Base-by-base conservation (phyloP, 2,888 invertebrate species). In the Cataglyphis albicans region DNA sequence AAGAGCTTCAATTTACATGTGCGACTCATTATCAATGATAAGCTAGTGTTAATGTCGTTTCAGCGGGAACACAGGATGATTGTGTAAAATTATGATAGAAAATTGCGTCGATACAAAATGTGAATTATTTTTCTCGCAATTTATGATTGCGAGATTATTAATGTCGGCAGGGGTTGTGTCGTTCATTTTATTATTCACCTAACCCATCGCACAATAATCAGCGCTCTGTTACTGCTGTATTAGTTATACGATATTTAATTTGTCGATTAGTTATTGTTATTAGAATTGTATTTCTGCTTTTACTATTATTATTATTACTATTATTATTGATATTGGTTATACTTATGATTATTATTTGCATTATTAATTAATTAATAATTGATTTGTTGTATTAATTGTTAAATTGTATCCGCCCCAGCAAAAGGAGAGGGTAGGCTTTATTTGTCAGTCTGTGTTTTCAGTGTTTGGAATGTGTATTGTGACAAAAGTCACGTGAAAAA, bases 221-320 rank as follows among this genome's bases (percentile, higher is more conserved):
- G 10, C 9, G 25, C 10, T 57, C 10, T 57, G 12, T 44, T 57
- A 70, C 35, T 15, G 15, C 61, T 21, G 29, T 15, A 65, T 65
- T 55, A 76, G 6, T 57, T 65, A 41, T 59, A 68, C 15, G 81
- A 86, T 86, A 87, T 87, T 90, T 87, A 84, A 88, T 85, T 88
- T 88, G 84, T 86, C 82, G 82, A 81, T 87, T 82, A 85, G 82
- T 87, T 88, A 83, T 78, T 89, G 86, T 91, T 90, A 84, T 88
- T 81, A 86, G 88, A 85, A 87, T 85, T 88, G 75, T 74, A 35
- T n/a, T 78, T 78, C 32, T 41, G 29, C 41, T 63, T 72, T 84
- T 83, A 85, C 70, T 83, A 84, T 81, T 68, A 82, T 59, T 65
- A 65, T 89, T 81, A 87, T 87, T 48, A 65, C 88, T 21, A 87